phyloP scores from a whole-genome alignment of 1,140 invertebrate genomes.

The Muscidifurax raptorellus region DNA sequence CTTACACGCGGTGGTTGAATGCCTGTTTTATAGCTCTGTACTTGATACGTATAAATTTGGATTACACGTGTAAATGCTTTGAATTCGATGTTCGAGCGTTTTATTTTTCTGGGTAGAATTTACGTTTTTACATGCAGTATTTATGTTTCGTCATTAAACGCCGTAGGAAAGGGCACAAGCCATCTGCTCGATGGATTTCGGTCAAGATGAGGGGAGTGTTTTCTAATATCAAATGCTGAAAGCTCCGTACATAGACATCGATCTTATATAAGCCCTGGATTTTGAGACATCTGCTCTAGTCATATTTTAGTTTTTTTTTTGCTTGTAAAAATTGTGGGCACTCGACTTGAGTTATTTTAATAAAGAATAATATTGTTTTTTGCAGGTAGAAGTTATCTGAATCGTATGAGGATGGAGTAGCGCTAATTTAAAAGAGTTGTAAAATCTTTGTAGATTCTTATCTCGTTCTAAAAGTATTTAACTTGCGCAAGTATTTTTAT shows the following conservation, averaged over 20 bases:
- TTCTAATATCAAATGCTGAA: neutral
- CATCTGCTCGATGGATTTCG: conserved; percentile 15
- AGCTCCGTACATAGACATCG: neutral
- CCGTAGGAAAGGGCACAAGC: neutral
- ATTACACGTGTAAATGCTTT: neutral
- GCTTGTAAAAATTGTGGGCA: neutral
- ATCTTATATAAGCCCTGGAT: neutral
- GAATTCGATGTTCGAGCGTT: neutral
- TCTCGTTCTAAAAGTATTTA: neutral
- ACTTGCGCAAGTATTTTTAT: neutral
- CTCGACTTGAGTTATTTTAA: neutral
- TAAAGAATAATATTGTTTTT: neutral
- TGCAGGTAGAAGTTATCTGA: too few relatives aligned
- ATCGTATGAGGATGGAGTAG: too few relatives aligned
- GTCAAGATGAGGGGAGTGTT: neutral
- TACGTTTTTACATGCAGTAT: neutral
- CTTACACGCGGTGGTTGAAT: neutral
- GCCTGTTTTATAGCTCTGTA: neutral
- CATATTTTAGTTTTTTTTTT: neutral
- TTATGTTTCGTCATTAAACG: neutral
- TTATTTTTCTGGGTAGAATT: neutral
- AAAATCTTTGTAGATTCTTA: neutral
- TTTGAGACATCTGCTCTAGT: neutral
- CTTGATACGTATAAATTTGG: neutral
- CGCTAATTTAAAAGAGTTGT: too few relatives aligned